Base-by-base conservation (phyloP, 1,140 invertebrate species). In the Araneus ventricosus region DNA sequence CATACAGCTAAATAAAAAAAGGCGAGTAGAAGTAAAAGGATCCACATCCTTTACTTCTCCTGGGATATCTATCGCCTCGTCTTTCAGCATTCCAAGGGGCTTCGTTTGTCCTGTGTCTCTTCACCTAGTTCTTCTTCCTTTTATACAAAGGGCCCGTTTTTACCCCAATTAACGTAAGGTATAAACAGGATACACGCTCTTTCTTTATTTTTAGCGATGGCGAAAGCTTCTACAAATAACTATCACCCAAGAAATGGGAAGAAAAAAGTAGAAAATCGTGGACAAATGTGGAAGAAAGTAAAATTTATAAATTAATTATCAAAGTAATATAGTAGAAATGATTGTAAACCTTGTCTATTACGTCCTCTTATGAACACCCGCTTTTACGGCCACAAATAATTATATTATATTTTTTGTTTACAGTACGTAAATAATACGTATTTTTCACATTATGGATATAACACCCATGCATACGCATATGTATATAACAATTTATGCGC, bases 131-230 rank as follows among this genome's bases (percentile, higher is more conserved):
- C 61, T 59, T 59, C 57, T 63, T 63, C n/a, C 24, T 67, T 27
- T 14, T 67, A 10, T 14, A 27, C 61, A 67, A 67, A 30, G 7
- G 45, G n/a, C 61, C n/a, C 24, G 61, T 27, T 67, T 67, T 67
- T 67, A 67, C 61, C 61, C n/a, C 61, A 67, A 67, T 67, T 67
- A 30, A 67, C 61, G 24, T 27, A 10, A 67, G 14, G 7, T 67
- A 67, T 67, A 67, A 67, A 67, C 61, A 67, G 61, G 61, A 67
- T 67, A 67, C n/a, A 30, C n/a, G 61, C 61, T 63, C 61, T 63
- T 27, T 63, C n/a, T 27, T 67, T 67, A 67, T 67, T 67, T 67
- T 67, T 67, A 67, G 61, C 10, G 10, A 27, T 67, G 61, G 0
- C 4, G 61, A 67, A 67, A 67, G 61, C 24, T 27, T 67, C 61